Conservation (phyloP, 2,888 invertebrate species). For the Mythimna loreyi region DNA sequence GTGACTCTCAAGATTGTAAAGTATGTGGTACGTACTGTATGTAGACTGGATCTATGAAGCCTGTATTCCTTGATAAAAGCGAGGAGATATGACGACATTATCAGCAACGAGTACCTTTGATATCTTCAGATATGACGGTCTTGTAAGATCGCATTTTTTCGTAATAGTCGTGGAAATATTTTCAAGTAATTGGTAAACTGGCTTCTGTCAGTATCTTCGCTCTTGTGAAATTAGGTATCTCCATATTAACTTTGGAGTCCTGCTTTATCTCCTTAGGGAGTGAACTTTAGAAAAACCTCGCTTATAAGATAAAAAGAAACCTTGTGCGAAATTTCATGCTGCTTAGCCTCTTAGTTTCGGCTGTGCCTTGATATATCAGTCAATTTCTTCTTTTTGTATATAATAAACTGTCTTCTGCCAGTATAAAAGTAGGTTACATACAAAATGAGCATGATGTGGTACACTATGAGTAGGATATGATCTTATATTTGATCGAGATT, state of each 20-base stretch:
- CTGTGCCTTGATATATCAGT: too few species aligned
- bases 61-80: neutral
- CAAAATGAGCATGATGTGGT: neutral
- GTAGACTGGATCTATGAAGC: neutral
- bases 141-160: slow-evolving; percentile 36
- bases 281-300: too few species aligned
- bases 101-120: neutral
- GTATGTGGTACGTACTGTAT: neutral
- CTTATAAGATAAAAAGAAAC: too few species aligned
- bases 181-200: slow-evolving; percentile 22
- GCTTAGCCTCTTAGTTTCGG: too few species aligned
- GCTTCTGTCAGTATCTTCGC: too few species aligned
- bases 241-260: too few species aligned
- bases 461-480: neutral
- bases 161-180: slow-evolving; percentile 7
- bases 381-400: too few species aligned
- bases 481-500: neutral
- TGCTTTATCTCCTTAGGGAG: too few species aligned
- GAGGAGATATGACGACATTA: neutral
- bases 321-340: too few species aligned
- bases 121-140: slow-evolving; percentile 6
- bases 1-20: neutral
- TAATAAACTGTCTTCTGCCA: too few species aligned
- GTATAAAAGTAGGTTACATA: too few species aligned
- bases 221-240: too few species aligned